Base-by-base conservation (phyloP, 2,113 vertebrate genomes). In the Sylvilagus bachmani region DNA sequence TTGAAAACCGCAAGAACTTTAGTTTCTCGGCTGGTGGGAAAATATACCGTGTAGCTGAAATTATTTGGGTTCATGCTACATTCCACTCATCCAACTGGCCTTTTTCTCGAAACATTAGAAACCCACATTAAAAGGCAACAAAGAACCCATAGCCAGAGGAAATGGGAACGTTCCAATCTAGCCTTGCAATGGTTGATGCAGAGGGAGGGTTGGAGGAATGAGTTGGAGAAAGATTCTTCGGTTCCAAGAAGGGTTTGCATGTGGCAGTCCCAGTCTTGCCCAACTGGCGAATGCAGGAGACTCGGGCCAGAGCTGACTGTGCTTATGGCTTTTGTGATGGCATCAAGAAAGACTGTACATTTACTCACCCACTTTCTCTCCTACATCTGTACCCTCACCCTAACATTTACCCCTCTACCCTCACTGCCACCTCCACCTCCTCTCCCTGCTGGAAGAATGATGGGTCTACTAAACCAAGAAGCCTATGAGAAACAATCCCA, bases 1-100 rank as follows among this genome's bases (percentile, higher is more conserved):
- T 55, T 86, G 38, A 70, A 97, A 98, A 95, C 71, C 91, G 86
- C 88, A 91, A 49, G 69, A 77, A 92, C 12, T 94, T 96, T 89
- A 19, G 10, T 90, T 49, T 44, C 3, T 93, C 96, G 94, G 31
- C 53, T 88, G 16, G 8, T 33, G 91, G 64, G 85, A 87, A 87
- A 84, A 33, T 38, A 1, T 8, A 71, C 51, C 58, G 71, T 5
- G 7, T 64, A 13, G 31, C 81, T 94, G 82, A 97, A 82, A 75
- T 88, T 38, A 81, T 95, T 90, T 78, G 93, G 81, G 80, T 44
- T 22, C 24, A 33, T 74, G 83, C 36, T 95, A 4, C n/a, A 78
- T 97, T 96, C 93, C 61, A 89, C 90, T 66, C 92, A 61, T 6
- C 70, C 29, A 97, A 93, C 44, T 58, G 0, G 1, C 13, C 67